phyloP scores from a whole-genome alignment of 1,140 invertebrate species.

The Drosophila ananassae region DNA sequence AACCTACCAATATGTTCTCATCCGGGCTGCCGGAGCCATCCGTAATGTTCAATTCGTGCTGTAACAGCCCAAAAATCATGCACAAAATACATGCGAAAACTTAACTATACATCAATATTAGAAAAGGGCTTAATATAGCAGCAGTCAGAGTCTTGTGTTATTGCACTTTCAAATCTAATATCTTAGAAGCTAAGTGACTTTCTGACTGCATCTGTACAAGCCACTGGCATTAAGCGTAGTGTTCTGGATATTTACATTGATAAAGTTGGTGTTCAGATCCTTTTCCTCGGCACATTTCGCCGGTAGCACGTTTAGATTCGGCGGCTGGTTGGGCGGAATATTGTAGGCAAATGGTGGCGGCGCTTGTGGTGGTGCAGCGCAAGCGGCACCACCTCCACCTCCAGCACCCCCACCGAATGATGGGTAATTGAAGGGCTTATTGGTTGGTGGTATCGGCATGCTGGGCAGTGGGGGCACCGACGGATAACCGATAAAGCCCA shows the following conservation, averaged over 20 bases:
- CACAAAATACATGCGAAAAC: slow-evolving; percentile 52
- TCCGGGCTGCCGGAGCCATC: slow-evolving; percentile 85
- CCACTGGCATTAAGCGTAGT: not conserved
- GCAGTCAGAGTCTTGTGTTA: not conserved
- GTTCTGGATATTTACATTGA: slow-evolving; percentile 84
- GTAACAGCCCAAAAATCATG: slow-evolving; percentile 33
- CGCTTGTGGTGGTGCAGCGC: slow-evolving; percentile 71
- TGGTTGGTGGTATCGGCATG: slow-evolving; percentile 79
- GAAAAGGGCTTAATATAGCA: not conserved
- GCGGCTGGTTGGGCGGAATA: slow-evolving; percentile 86
- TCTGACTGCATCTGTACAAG: slow-evolving; percentile 15
- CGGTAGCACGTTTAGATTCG: slow-evolving; percentile 45
- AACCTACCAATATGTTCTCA: slow-evolving; percentile 85
- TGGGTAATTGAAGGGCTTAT: slow-evolving; percentile 83
- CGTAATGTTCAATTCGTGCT: slow-evolving; percentile 56
- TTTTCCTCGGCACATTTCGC: slow-evolving; percentile 84
- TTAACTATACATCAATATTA: slow-evolving; percentile 9
- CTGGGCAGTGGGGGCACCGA: slow-evolving; percentile 87
- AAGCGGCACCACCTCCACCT: slow-evolving; percentile 35
- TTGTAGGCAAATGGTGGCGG: slow-evolving; percentile 88
- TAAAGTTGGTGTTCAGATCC: slow-evolving; percentile 86
- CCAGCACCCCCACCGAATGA: slow-evolving; percentile 50
- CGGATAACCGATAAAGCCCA: slow-evolving; percentile 92
- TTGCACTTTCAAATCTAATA: too few relatives aligned
- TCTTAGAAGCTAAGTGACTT: not conserved